These are phyloP conservation scores for Tinea trinotella DNA, from an alignment of 2,888 invertebrate species.

Conservation along the genomic window DNA sequence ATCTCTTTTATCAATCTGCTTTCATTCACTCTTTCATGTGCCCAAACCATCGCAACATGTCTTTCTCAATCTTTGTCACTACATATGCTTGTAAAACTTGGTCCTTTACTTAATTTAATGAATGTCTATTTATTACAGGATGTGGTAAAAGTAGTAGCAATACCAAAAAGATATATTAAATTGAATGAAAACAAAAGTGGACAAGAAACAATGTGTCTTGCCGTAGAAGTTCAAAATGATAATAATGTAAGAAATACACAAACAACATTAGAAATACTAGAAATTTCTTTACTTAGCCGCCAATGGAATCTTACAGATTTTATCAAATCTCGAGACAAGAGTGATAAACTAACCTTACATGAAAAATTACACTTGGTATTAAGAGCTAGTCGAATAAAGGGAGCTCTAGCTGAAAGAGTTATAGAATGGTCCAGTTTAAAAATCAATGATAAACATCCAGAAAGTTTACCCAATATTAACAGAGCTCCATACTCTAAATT, in stretches of 20 bases:
- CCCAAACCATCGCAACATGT: no score
- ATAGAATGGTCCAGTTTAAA: slow-evolving; percentile 46
- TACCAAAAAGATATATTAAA: slow-evolving; percentile 64
- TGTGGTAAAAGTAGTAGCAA: slow-evolving; percentile 69
- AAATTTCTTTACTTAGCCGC: slow-evolving; percentile 73
- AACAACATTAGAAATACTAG: slow-evolving; percentile 69
- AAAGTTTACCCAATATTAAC: slow-evolving; percentile 34
- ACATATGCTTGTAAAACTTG: background rate
- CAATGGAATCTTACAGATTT: slow-evolving; percentile 71
- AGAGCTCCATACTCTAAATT: slow-evolving; percentile 46
- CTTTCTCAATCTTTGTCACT: no score
- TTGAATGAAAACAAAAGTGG: slow-evolving; percentile 38
- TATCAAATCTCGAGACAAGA: slow-evolving; percentile 35
- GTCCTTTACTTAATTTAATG: background rate
- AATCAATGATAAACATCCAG: slow-evolving; percentile 36
- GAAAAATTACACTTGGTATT: slow-evolving; percentile 55
- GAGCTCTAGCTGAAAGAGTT: slow-evolving; percentile 33
- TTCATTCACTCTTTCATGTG: no score
- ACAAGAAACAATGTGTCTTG: slow-evolving; percentile 75
- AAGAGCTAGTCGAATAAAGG: slow-evolving; percentile 42
- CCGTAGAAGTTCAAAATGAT: slow-evolving; percentile 79
- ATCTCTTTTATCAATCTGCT: no score
- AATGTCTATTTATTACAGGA: slow-evolving; percentile 40
- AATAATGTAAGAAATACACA: slow-evolving; percentile 75
- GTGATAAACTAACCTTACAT: slow-evolving; percentile 40